Evolutionary conservation across 2,888 invertebrate genomes (phyloP), one percentile per base, ranked within the genome.

Genomic region (Argyresthia albistria): DNA sequence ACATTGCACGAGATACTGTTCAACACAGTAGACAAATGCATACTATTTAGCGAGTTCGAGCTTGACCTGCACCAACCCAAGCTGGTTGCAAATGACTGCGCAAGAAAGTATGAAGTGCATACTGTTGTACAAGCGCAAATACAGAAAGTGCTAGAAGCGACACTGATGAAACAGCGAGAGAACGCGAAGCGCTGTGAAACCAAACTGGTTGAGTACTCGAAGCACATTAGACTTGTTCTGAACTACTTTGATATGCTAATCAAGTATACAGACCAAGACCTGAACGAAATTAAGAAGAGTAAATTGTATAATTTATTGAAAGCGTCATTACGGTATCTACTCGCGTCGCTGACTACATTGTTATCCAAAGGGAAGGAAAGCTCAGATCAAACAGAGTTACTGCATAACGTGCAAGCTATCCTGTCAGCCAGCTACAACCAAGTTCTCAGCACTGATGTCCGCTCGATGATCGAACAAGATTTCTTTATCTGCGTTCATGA

Each of bases 1-100:
- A 8, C 42, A 15, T 58, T 80, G 46, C 72, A 70, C 55, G 62
- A 74, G 43, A 62, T 66, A 48, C 55, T 86, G 54, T 83, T 80
- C 56, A 59, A 69, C 56, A 70, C 69, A 2, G 63, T 65, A 16
- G 82, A 83, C 46, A 71, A 67, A 55, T 69, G 70, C 57, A 74
- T 80, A 53, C 61, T 87, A 52, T 80, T 78, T 49, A 76, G 73
- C 58, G 77, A 77, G 60, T 86, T 87, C 58, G 76, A 82, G 66
- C 58, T 68, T 39, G 63, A 72, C 10, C 56, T 70, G 51, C 39
- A 55, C 39, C 58, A 51, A 35, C 37, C 2, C 25, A 2, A 25
- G 6, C 25, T 46, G 35, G 8, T 15, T 16, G 10, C 35, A 25
- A n/a, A 51, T 37, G 8, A 25, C 11, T n/a, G 36, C 56, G 15